Conservation (phyloP, 2,888 invertebrate species). For the Cylindroiulus punctatus region DNA sequence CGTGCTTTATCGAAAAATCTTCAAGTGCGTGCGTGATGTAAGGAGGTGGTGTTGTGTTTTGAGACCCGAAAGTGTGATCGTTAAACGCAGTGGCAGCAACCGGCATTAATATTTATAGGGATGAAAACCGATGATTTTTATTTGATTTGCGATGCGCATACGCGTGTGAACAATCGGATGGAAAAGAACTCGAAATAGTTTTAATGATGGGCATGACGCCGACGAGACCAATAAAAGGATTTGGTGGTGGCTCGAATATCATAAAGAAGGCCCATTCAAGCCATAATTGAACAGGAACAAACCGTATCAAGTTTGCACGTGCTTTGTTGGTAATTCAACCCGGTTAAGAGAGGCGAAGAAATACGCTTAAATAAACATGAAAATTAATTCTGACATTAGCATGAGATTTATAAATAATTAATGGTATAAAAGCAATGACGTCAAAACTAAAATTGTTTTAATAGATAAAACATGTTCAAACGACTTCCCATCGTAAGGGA, state of each 20-base stretch:
- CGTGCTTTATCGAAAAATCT: background rate
- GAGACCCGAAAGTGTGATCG: background rate
- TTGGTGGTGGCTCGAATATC: background rate
- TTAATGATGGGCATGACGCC: background rate
- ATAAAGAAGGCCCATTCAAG: background rate
- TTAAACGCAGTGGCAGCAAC: background rate
- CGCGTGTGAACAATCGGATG: background rate
- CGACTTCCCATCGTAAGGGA: too few relatives aligned
- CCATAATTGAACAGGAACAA: background rate
- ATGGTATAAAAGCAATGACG: background rate
- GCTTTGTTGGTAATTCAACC: background rate
- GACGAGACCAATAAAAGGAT: background rate
- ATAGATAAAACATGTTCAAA: background rate
- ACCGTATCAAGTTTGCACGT: too few relatives aligned
- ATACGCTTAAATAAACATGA: background rate
- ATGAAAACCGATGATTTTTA: slow-evolving; percentile 24
- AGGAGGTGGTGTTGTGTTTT: background rate
- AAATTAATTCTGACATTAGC: background rate
- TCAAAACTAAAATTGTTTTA: background rate
- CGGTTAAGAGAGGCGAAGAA: background rate
- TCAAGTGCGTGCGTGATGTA: background rate
- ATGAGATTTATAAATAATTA: background rate
- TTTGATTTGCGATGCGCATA: background rate
- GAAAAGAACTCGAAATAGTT: background rate
- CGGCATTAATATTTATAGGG: background rate